Conservation (phyloP, 2,797 vertebrate species). For the Tolypeutes matacus region DNA sequence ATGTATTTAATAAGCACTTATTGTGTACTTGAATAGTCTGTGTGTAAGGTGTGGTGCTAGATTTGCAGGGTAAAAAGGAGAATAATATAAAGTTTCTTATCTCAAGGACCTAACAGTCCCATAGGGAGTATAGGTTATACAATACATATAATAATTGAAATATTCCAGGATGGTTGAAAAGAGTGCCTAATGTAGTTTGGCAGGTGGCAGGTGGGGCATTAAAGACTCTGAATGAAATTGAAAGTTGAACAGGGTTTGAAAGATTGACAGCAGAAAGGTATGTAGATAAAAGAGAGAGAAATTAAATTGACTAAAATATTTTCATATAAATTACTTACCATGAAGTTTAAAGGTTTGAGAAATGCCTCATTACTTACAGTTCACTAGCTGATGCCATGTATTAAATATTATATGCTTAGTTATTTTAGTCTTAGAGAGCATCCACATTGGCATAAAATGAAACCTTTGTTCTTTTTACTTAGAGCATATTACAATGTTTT, state of each 20-base stretch:
- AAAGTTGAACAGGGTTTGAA: not conserved
- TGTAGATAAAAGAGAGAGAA: not conserved
- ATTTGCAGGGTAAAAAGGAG: not conserved
- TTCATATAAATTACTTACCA: conserved; percentile 38
- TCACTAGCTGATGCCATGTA: conserved; percentile 22
- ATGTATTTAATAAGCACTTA: not conserved
- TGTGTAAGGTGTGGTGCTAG: not conserved
- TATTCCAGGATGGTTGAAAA: not conserved
- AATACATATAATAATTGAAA: not conserved
- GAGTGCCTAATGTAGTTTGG: not conserved
- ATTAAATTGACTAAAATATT: not conserved
- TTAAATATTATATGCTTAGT: conserved; percentile 41
- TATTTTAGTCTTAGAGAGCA: conserved; percentile 54
- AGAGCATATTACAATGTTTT: conserved; percentile 56
- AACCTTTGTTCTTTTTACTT: conserved; percentile 60
- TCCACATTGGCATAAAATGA: conserved; percentile 58
- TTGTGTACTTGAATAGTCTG: not conserved
- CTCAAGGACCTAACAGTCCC: not conserved
- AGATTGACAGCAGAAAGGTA: not conserved
- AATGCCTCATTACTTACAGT: conserved; percentile 58
- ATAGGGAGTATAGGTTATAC: not conserved
- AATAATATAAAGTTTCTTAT: not conserved
- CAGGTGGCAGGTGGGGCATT: not conserved
- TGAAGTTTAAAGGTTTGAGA: conserved; percentile 12
- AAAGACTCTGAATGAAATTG: not conserved